Percentiles rank a stretch among this genome's conserved stretches.
These are phyloP conservation scores for Drosophila tristis DNA, from an alignment of 1,140 invertebrate genomes.

Conservation along the genomic window DNA sequence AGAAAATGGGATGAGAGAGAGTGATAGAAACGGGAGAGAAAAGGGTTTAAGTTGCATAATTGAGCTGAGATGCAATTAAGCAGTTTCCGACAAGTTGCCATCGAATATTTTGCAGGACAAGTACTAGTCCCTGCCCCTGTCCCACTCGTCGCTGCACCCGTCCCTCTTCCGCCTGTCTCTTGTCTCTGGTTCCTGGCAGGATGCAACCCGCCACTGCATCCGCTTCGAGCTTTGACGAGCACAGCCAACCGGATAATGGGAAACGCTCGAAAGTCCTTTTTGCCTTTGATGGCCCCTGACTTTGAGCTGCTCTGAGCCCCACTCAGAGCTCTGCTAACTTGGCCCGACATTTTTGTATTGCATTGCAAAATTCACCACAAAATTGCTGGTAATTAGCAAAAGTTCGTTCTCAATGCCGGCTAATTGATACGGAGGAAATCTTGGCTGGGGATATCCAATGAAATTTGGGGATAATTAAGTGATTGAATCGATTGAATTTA, in stretches of 20 bases:
- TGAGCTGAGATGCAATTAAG: slow-evolving; percentile 74
- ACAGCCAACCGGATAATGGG: slow-evolving; percentile 53
- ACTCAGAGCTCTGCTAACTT: slow-evolving; percentile 27
- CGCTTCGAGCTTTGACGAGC: slow-evolving; percentile 47
- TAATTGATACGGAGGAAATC: slow-evolving; percentile 27
- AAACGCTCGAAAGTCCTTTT: slow-evolving; percentile 41
- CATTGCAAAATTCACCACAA: slow-evolving; percentile 33
- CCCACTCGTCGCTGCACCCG: neutral
- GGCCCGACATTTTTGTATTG: slow-evolving; percentile 32
- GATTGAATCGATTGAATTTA: slow-evolving; percentile 8
- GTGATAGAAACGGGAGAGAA: too few relatives aligned
- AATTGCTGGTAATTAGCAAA: slow-evolving; percentile 43
- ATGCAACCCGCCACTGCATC: slow-evolving; percentile 44
- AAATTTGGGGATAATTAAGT: slow-evolving; percentile 14
- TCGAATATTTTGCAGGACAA: slow-evolving; percentile 61
- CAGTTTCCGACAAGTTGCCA: slow-evolving; percentile 65
- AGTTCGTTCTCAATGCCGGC: slow-evolving; percentile 27
- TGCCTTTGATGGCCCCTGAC: slow-evolving; percentile 43
- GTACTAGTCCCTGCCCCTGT: slow-evolving; percentile 23
- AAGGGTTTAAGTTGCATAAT: slow-evolving; percentile 53
- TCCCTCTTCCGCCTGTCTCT: neutral
- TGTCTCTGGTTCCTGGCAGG: slow-evolving; percentile 18
- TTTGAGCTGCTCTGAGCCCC: slow-evolving; percentile 27
- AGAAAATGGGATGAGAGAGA: too few relatives aligned
- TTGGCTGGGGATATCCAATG: neutral